phyloP scores from a whole-genome alignment of 1,140 invertebrate genomes.

The Lepidurus couesii region DNA sequence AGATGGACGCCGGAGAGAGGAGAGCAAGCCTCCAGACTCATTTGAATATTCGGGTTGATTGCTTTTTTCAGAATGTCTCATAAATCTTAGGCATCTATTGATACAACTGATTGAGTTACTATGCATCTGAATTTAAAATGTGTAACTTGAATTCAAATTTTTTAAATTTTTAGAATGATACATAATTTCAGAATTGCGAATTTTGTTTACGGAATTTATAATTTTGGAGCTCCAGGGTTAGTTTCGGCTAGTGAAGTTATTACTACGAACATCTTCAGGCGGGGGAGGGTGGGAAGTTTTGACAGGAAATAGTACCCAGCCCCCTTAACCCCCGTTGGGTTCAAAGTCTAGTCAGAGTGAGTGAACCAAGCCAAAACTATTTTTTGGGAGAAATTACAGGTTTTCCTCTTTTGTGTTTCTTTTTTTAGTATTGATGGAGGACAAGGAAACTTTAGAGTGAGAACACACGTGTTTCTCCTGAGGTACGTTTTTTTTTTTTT shows the following conservation, averaged over 20 bases:
- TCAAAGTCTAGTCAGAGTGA: neutral
- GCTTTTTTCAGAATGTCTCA: neutral
- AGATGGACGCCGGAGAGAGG: conserved; percentile 1
- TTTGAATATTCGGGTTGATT: conserved; percentile 16
- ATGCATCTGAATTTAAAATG: neutral
- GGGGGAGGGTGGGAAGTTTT: neutral
- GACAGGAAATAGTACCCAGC: neutral
- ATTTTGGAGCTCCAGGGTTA: no score
- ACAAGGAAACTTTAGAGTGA: neutral
- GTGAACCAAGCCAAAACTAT: neutral
- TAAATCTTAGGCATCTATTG: neutral
- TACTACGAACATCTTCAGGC: neutral
- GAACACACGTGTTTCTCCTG: neutral
- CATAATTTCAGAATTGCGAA: no score
- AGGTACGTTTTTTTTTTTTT: neutral
- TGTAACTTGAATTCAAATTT: no score
- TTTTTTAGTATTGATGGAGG: neutral
- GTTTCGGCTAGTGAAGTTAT: neutral
- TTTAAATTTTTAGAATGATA: no score
- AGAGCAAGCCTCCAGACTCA: neutral
- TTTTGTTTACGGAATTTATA: no score
- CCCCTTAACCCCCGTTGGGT: neutral
- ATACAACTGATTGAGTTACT: neutral
- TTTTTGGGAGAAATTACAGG: neutral
- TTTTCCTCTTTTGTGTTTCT: neutral